Evolutionary conservation across 2,797 vertebrate genomes (phyloP).

Genomic region (Pangasius sanitwongsei): DNA sequence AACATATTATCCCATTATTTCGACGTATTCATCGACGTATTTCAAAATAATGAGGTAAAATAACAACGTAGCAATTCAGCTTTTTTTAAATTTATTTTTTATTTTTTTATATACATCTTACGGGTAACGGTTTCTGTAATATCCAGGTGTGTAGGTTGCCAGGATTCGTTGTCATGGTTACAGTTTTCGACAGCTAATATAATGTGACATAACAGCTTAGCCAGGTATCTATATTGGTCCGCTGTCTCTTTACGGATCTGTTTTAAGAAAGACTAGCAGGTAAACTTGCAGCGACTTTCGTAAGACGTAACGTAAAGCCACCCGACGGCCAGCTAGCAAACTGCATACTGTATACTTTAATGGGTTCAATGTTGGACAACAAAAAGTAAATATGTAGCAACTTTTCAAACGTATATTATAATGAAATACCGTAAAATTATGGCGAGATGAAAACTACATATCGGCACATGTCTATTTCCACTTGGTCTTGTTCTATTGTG

Average conservation of each 20-base stretch:
- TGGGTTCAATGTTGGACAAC: neutral
- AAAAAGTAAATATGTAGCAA: no score
- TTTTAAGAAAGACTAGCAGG: neutral
- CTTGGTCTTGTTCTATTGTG: slow-evolving; percentile 24
- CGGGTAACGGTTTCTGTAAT: neutral
- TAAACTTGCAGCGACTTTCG: neutral
- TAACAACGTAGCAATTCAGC: neutral
- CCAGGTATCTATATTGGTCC: no score
- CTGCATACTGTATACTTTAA: no score
- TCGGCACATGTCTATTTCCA: neutral
- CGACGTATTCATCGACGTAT: no score
- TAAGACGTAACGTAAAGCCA: neutral
- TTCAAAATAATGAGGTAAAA: neutral
- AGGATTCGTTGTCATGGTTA: neutral
- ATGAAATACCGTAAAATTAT: neutral
- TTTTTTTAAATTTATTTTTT: neutral
- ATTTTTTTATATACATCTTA: neutral
- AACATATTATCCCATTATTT: neutral
- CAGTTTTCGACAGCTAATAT: neutral
- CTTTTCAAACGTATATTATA: neutral
- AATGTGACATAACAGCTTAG: neutral
- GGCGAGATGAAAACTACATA: neutral
- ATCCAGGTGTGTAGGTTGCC: neutral
- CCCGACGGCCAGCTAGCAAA: neutral
- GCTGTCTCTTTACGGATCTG: neutral